These are phyloP conservation scores for Festucalex cinctus DNA, from an alignment of 2,113 vertebrate species.

Conservation along the genomic window DNA sequence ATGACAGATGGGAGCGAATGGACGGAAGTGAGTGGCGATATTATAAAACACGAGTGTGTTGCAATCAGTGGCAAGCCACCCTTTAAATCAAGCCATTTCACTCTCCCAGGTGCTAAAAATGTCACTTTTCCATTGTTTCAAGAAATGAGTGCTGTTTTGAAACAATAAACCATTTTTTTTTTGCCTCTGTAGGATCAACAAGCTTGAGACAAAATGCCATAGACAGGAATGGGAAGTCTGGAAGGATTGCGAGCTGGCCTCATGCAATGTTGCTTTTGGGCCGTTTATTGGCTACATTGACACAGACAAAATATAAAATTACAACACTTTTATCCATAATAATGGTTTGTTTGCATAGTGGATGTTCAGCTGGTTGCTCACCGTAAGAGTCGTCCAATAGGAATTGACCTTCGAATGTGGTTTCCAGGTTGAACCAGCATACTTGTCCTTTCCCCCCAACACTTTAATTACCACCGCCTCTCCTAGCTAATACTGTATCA, in stretches of 20 bases:
- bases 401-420: conserved; percentile 10
- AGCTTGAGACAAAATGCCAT: background rate
- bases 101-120: conserved; percentile 6
- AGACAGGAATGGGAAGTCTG: conserved; percentile 10
- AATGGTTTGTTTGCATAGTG: background rate
- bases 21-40: background rate
- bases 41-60: background rate
- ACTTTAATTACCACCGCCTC: conserved; percentile 39
- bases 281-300: background rate
- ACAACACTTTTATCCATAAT: background rate
- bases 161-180: background rate
- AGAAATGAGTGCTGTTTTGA: background rate
- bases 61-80: background rate
- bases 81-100: background rate
- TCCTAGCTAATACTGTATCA: background rate
- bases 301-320: background rate
- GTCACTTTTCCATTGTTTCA: background rate
- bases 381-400: background rate
- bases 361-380: background rate
- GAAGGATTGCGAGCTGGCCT: background rate
- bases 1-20: background rate
- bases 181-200: background rate
- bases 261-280: background rate
- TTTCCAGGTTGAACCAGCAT: conserved; percentile 11
- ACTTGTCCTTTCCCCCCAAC: conserved; percentile 14